phyloP scores from a whole-genome alignment of 1,140 invertebrate genomes.

The Neodiprion lecontei region DNA sequence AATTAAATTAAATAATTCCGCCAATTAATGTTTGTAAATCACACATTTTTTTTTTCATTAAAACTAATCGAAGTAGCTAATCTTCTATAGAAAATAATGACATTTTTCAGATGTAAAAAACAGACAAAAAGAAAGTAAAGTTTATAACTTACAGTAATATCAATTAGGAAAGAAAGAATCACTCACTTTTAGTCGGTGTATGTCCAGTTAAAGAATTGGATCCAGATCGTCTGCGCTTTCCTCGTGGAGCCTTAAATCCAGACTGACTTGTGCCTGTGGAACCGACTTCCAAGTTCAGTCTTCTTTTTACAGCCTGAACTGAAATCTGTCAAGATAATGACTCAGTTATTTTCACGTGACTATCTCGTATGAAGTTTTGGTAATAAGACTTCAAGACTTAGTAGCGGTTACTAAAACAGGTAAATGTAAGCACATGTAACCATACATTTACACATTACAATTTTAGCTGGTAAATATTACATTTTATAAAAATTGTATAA shows the following conservation, averaged over 20 bases:
- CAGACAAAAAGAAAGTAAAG: too few species aligned
- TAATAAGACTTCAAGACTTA: background rate
- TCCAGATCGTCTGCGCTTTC: slow-evolving; percentile 59
- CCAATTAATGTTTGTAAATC: too few species aligned
- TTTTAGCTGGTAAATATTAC: too few species aligned
- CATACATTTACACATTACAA: background rate
- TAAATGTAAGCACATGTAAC: background rate
- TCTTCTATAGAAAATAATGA: too few species aligned
- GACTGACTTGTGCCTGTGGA: slow-evolving; percentile 58
- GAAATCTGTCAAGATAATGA: slow-evolving; percentile 47
- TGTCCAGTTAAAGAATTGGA: slow-evolving; percentile 54
- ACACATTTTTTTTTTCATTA: background rate
- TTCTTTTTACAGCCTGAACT: slow-evolving; percentile 76
- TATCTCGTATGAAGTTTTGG: too few species aligned
- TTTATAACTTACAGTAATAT: too few species aligned
- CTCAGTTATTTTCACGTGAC: background rate
- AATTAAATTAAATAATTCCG: too few species aligned
- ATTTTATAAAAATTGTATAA: too few species aligned
- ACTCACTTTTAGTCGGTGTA: slow-evolving; percentile 59
- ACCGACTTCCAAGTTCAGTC: slow-evolving; percentile 74
- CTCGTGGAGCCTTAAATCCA: slow-evolving; percentile 65
- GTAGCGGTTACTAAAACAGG: background rate
- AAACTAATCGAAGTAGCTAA: too few species aligned
- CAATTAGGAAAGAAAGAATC: background rate
- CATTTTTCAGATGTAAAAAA: too few species aligned